Evolutionary conservation across 2,113 vertebrate genomes (phyloP), one percentile per base, ranked within the genome.

Genomic region (Hypanus sabinus): DNA sequence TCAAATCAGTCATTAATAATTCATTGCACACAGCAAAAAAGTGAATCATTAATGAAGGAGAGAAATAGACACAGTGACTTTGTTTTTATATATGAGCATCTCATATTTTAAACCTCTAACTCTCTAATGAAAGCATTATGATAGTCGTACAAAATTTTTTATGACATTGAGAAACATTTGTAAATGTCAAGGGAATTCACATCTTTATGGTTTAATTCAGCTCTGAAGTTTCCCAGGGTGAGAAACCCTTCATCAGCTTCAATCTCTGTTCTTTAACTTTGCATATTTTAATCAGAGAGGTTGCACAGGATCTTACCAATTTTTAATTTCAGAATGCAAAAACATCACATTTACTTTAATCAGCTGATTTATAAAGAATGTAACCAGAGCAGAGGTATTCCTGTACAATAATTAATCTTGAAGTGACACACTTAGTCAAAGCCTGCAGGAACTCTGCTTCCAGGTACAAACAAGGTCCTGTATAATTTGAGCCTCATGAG

Each of bases 1-100:
- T 94, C 92, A 83, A 94, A 95, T 94, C 94, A 94, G 76, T 94
- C 68, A 95, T 95, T 95, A 96, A 96, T 95, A 95, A 95, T 94
- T 79, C 94, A 95, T 94, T 38, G 65, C 57, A 33, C 27, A 94
- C 77, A 94, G 46, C 62, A 55, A 75, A 94, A 93, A 93, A 94
- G 95, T 95, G 77, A 94, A 95, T 95, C 94, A 95, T 95, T 96
- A 94, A 95, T 94, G 95, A 95, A 93, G 94, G 0, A 94, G 22
- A 95, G 94, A 94, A 95, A 94, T 0, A 0, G 65, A 73, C 94
- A 94, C 93, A 46, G 60, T 92, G 95, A 94, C 80, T 94, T 94
- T 94, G 79, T 27, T 65, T 73, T 0, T 11, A 46, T 73, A 55
- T 93, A 93, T 73, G 65, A 65, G 38, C 70, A 73, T 93, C 20